A percentile compares a stretch with the other conserved stretches of the same genome.
Conservation (phyloP, 2,888 invertebrate genomes). For the Tubulanus polymorphus region DNA sequence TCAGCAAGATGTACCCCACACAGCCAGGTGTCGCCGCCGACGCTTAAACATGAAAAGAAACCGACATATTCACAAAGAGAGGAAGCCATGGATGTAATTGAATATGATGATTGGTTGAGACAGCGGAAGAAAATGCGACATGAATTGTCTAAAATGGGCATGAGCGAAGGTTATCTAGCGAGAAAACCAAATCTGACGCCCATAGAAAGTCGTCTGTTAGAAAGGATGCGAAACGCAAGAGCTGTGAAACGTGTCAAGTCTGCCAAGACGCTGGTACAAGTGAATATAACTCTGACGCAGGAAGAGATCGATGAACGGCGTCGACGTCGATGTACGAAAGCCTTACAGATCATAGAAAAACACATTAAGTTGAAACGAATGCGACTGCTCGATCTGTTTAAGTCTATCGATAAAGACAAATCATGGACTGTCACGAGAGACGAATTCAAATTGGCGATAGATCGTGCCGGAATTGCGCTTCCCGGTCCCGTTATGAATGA, state of each 20-base stretch:
- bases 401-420: constrained; percentile 45
- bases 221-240: too few species aligned
- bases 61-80: too few species aligned
- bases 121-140: constrained; percentile 37
- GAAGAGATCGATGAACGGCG: too few species aligned
- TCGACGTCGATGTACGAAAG: constrained; percentile 39
- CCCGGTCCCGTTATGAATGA: constrained; percentile 42
- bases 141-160: constrained; percentile 39
- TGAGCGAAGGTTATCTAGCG: constrained; percentile 36
- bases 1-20: too few species aligned
- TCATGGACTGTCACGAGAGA: constrained; percentile 43
- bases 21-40: too few species aligned
- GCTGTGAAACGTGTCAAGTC: too few species aligned
- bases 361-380: constrained; percentile 37
- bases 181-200: constrained; percentile 42
- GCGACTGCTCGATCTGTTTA: constrained; percentile 45
- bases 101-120: constrained; percentile 37
- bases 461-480: constrained; percentile 42
- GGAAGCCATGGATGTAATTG: constrained; percentile 24
- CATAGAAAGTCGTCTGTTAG: constrained; percentile 38
- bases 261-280: too few species aligned
- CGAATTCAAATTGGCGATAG: constrained; percentile 36
- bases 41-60: too few species aligned
- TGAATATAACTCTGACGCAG: too few species aligned
- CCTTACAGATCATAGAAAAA: constrained; percentile 39